Evolutionary conservation across 2,888 invertebrate species (phyloP).

Genomic region (Tuta absoluta): DNA sequence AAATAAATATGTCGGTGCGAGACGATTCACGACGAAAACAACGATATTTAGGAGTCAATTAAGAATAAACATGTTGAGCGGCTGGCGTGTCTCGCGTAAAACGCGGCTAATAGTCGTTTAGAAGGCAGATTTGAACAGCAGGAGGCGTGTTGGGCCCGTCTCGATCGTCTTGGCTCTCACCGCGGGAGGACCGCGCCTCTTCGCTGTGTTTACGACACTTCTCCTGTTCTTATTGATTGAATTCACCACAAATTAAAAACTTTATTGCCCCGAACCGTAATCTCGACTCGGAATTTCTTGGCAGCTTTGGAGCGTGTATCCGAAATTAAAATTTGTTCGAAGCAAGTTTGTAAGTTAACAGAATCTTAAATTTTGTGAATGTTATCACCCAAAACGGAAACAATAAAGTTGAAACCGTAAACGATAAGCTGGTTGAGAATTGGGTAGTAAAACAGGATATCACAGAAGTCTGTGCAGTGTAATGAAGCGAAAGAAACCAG

Average conservation of each 20-base stretch:
- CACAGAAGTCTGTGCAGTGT: slow-evolving; percentile 44
- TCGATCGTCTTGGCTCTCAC: slow-evolving; percentile 51
- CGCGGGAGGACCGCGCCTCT: slow-evolving; percentile 49
- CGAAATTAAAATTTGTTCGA: slow-evolving; percentile 36
- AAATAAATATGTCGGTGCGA: slow-evolving; percentile 72
- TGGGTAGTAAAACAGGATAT: slow-evolving; percentile 35
- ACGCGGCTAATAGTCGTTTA: slow-evolving; percentile 69
- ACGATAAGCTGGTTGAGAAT: not conserved
- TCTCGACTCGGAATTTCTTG: slow-evolving; percentile 34
- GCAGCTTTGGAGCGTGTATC: slow-evolving; percentile 22
- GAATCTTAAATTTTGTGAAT: slow-evolving; percentile 19
- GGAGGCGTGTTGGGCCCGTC: slow-evolving; percentile 60
- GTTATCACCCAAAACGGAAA: slow-evolving; percentile 1
- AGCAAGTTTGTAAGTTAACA: not conserved
- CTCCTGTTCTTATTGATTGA: slow-evolving; percentile 62
- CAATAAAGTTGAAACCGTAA: slow-evolving; percentile 1
- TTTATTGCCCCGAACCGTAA: slow-evolving; percentile 50
- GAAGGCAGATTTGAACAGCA: slow-evolving; percentile 69
- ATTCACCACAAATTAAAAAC: slow-evolving; percentile 63
- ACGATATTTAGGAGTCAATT: slow-evolving; percentile 76
- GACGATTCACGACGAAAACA: slow-evolving; percentile 71
- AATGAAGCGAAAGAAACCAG: slow-evolving; percentile 48
- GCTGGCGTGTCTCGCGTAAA: slow-evolving; percentile 67
- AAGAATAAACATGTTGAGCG: slow-evolving; percentile 68
- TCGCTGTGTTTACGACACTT: slow-evolving; percentile 62